phyloP scores from a whole-genome alignment of 2,797 vertebrate genomes.

The Linurgus olivaceus region DNA sequence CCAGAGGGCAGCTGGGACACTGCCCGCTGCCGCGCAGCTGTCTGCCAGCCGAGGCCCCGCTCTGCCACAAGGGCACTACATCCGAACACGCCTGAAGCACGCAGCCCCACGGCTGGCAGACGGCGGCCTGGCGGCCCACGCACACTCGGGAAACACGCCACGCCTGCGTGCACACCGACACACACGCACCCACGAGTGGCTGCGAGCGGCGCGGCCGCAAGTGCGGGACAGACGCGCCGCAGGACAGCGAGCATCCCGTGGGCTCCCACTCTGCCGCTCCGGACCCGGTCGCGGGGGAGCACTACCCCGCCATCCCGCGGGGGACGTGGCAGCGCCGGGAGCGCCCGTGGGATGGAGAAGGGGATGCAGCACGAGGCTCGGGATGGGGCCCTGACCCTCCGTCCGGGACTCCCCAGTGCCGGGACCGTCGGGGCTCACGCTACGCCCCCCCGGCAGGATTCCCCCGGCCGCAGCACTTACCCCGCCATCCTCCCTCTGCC shows the following conservation, averaged over 20 bases:
- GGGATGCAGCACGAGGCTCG: background rate
- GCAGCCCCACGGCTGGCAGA: fast-evolving
- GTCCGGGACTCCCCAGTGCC: background rate
- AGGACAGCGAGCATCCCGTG: background rate
- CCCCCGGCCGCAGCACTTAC: conserved; percentile 31
- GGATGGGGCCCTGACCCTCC: background rate
- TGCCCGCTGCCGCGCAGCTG: background rate
- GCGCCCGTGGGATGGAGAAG: background rate
- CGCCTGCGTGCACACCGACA: background rate
- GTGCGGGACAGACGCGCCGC: background rate
- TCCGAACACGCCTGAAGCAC: fast-evolving
- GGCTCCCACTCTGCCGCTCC: background rate
- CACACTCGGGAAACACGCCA: fast-evolving
- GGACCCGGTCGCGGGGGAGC: background rate
- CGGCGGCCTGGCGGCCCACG: background rate
- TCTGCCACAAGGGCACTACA: background rate
- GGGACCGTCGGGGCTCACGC: background rate
- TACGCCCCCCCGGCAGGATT: background rate
- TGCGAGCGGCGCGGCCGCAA: background rate
- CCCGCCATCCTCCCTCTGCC: conserved; percentile 45
- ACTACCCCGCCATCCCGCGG: background rate
- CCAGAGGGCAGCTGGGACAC: background rate
- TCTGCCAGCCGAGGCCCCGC: background rate
- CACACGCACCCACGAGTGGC: background rate
- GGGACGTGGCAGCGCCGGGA: background rate